Evolutionary conservation across 2,113 vertebrate species (phyloP).

Genomic region (Saguinus midas): DNA sequence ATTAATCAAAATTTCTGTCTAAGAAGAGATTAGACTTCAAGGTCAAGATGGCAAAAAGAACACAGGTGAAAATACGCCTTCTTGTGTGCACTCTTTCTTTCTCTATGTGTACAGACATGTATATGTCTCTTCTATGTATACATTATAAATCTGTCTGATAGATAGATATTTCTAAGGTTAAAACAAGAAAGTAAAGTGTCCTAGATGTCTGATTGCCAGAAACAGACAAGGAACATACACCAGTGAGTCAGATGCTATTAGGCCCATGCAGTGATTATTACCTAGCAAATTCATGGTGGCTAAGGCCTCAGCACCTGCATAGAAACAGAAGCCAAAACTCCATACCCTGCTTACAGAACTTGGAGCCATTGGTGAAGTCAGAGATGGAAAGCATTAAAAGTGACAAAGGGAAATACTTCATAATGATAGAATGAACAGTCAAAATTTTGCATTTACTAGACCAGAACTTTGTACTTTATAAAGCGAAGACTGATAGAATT

Average conservation of each 20-base stretch:
- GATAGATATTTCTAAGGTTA: background rate
- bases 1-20: conserved; percentile 41
- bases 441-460: background rate
- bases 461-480: background rate
- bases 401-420: background rate
- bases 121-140: background rate
- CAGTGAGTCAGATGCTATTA: background rate
- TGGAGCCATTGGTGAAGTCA: background rate
- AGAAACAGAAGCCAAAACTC: background rate
- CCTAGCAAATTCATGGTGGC: background rate
- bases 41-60: background rate
- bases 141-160: background rate
- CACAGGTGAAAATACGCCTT: background rate
- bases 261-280: background rate
- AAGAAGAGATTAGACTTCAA: conserved; percentile 20
- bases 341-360: background rate
- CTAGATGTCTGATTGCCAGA: background rate
- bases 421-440: background rate
- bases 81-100: background rate
- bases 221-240: background rate
- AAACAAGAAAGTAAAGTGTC: background rate
- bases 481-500: conserved; percentile 18
- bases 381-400: background rate
- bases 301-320: background rate
- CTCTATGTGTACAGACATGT: background rate